Base-by-base conservation (phyloP, 2,888 invertebrate genomes). In the Catocala sponsa region DNA sequence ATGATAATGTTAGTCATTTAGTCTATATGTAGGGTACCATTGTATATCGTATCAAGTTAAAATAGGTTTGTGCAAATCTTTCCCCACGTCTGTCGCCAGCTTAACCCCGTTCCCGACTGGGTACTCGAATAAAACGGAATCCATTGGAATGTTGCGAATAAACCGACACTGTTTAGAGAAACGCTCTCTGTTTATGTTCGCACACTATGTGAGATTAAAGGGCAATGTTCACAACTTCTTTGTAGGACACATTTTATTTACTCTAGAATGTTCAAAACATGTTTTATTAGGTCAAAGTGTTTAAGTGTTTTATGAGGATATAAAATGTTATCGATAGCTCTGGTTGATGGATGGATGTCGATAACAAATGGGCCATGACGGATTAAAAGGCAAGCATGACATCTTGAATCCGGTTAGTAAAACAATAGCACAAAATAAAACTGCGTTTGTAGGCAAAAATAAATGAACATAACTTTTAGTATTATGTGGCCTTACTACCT, bases 151-250 rank as follows among this genome's bases (percentile, higher is more conserved):
- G 81, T 81, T 79, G 84, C 84, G 72, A 85, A 84, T 83, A 77
- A 76, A 68, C 72, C 61, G 63, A 74, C 65, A 59, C 68, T 88
- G 88, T 88, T 89, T 90, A 85, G 84, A 89, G 88, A 90, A 90
- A 80, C 85, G 65, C 65, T 61, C 63, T 57, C 59, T 92, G 89
- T 92, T 91, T 91, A 91, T 83, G 71, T 90, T 91, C 89, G 83
- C 90, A 89, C 84, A 88, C 79, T 81, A 72, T 65, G 65, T 59
- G 68, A 73, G 74, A 79, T 68, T 57, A 55, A 66, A 65, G 56
- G 63, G 48, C 59, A 13, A 51, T 71, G 70, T 75, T 78, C 76
- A 73, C 71, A 74, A 68, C n/a, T 52, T 51, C 67, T 76, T 72
- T 74, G 62, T 75, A 69, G 67, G 65, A 69, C 74, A 78, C 59